Percentiles rank a stretch among this genome's conserved stretches.
Conservation (phyloP, 2,888 invertebrate genomes). For the Acanthosepion pharaonis region DNA sequence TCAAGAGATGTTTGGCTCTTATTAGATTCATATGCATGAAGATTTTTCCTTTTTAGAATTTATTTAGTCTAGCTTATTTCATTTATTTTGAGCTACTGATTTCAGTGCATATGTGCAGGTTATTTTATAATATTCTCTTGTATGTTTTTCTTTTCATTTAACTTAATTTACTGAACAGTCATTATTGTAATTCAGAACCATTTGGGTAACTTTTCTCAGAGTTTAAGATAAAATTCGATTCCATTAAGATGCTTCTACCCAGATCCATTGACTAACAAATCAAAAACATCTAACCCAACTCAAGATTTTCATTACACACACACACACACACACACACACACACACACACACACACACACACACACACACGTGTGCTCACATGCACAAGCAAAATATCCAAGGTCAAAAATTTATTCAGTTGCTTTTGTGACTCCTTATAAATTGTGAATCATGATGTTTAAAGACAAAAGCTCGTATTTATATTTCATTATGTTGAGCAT, state of each 20-base stretch:
- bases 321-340: not conserved
- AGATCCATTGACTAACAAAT: not conserved
- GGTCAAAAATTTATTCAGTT: not conserved
- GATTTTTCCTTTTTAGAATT: not conserved
- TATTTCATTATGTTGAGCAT: not conserved
- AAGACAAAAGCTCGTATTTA: not conserved
- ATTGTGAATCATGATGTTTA: not conserved
- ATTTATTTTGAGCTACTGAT: not conserved
- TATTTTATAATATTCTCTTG: not conserved
- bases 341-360: not conserved
- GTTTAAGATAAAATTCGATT: not conserved
- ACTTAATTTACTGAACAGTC: not conserved
- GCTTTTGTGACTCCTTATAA: not conserved
- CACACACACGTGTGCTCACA: not conserved
- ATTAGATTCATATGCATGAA: not conserved
- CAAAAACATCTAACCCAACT: not conserved
- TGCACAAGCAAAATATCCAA: not conserved
- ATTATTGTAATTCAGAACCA: not conserved
- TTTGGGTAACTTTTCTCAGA: not conserved
- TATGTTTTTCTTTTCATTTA: not conserved
- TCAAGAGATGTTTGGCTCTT: not conserved
- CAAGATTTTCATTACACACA: not conserved
- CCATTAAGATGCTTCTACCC: not conserved
- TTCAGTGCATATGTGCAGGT: not conserved
- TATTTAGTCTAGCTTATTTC: not conserved